Percentiles rank a stretch among this genome's conserved stretches.
Conservation (phyloP, 2,113 vertebrate genomes). For the Daphoenositta chrysoptera region DNA sequence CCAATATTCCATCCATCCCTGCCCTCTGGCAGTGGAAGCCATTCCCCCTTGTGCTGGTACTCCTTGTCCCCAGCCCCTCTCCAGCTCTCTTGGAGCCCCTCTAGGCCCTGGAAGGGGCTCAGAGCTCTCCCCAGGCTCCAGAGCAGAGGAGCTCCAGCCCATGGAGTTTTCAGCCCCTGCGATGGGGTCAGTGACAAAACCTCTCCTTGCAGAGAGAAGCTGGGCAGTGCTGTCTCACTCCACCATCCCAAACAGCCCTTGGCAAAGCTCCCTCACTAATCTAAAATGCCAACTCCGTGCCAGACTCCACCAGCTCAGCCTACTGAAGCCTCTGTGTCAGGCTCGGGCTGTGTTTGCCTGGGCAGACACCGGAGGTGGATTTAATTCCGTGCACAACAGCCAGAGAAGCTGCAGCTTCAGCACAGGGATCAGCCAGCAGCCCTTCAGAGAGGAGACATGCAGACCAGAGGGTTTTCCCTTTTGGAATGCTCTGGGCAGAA, state of each 20-base stretch:
- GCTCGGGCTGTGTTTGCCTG: neutral
- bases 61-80: neutral
- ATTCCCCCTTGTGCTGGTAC: neutral
- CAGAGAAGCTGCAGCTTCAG: neutral
- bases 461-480: neutral
- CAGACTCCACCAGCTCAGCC: neutral
- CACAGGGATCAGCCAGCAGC: neutral
- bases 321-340: neutral
- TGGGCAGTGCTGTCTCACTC: neutral
- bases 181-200: neutral
- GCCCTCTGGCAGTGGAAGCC: neutral
- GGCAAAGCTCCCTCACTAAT: neutral
- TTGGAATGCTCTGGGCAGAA: neutral
- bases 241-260: neutral
- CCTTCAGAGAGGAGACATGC: neutral
- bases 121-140: too few relatives aligned
- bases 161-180: neutral
- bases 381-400: neutral
- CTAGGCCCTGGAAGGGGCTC: neutral
- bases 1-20: rapidly evolving
- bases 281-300: rapidly evolving
- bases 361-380: neutral
- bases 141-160: neutral
- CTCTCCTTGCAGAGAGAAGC: neutral
- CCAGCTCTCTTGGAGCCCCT: neutral